phyloP scores from a whole-genome alignment of 2,113 vertebrate genomes.

The Chroicocephalus ridibundus region DNA sequence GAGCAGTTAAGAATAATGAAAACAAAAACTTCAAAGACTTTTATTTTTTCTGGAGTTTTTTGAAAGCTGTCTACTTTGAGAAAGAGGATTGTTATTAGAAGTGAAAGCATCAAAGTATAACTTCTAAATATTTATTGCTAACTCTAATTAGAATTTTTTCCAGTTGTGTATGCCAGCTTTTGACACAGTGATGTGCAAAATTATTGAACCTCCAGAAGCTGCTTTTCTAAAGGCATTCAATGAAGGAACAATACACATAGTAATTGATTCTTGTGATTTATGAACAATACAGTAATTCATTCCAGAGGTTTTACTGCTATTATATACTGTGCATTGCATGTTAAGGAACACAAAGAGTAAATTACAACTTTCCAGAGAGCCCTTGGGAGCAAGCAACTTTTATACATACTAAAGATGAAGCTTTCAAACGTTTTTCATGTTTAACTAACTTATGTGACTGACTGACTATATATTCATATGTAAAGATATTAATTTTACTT shows the following conservation, averaged over 20 bases:
- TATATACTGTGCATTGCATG: neutral
- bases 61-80: neutral
- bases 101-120: neutral
- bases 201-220: neutral
- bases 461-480: neutral
- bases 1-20: neutral
- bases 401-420: neutral
- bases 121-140: constrained; percentile 28
- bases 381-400: neutral
- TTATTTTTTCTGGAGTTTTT: neutral
- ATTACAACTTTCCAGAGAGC: neutral
- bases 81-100: neutral
- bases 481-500: neutral
- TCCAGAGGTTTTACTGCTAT: neutral
- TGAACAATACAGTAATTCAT: neutral
- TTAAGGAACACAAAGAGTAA: neutral
- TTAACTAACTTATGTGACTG: neutral
- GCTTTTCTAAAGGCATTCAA: constrained; percentile 1
- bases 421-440: neutral
- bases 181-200: neutral
- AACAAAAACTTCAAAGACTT: neutral
- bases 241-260: neutral
- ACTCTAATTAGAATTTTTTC: constrained; percentile 19
- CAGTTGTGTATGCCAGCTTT: neutral
- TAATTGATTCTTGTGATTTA: constrained; percentile 45